A percentile compares a stretch with the other conserved stretches of the same genome.
phyloP scores from a whole-genome alignment of 2,113 vertebrate genomes.

The Brachyhypopomus occidentalis region DNA sequence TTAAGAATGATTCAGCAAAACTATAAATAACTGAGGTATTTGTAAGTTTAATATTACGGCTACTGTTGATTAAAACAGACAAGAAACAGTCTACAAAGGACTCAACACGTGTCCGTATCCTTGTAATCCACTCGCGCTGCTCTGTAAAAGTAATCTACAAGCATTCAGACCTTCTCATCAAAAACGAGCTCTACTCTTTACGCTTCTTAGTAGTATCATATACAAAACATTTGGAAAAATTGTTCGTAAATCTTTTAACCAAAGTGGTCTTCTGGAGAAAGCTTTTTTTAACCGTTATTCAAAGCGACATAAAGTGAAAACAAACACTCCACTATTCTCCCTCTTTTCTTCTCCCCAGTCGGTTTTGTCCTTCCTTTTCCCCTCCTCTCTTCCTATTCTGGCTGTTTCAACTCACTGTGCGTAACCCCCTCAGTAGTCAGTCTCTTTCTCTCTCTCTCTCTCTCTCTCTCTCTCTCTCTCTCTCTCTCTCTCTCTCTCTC shows the following conservation, averaged over 20 bases:
- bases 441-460: background rate
- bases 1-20: background rate
- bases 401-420: constrained; percentile 37
- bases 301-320: constrained; percentile 35
- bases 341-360: constrained; percentile 37
- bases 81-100: background rate
- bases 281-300: constrained; percentile 6
- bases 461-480: background rate
- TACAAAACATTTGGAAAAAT: constrained; percentile 19
- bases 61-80: background rate
- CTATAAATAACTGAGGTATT: background rate
- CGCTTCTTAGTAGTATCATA: background rate
- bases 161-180: too few species aligned
- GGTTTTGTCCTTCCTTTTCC: constrained; percentile 46
- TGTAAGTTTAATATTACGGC: background rate
- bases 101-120: constrained; percentile 40
- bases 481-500: constrained; percentile 3
- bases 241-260: background rate
- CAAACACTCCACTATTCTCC: constrained; percentile 28
- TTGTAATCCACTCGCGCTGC: too few species aligned
- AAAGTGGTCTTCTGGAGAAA: background rate
- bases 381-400: constrained; percentile 46
- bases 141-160: too few species aligned
- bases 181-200: background rate
- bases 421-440: constrained; percentile 10